Evolutionary conservation across 2,888 invertebrate species (phyloP), one percentile per base, ranked within the genome.

Genomic region (Tetropium fuscum): DNA sequence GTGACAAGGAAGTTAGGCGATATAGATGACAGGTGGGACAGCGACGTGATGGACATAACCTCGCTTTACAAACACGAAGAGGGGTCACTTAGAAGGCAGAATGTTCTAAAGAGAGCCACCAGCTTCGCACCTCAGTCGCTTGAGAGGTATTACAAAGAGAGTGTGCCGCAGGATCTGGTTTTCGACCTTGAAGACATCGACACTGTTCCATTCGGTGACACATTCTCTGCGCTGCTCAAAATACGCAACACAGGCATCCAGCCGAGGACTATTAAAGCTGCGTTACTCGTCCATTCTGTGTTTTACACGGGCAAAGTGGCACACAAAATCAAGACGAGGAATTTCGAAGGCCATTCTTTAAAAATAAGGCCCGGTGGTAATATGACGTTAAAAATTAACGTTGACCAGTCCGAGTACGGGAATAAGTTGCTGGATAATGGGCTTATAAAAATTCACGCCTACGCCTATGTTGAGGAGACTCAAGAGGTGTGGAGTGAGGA

Each of bases 251-350:
- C 83, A 53, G 86, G 87, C 5, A 73, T 78, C 2, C 78, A 87
- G 78, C 84, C 84, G 63, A 85, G 92, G 41, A 69, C 66, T 22
- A 86, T 93, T 38, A 87, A 88, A 62, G 88, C 90, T 0, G 85
- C 88, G 0, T 73, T 93, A 16, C 86, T 88, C 2, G 87, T 90
- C 0, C 87, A 85, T 34, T 91, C 91, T 67, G 88, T 92, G 27
- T 92, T 87, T 78, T 93, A 93, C 81, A 93, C 89, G 16, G 94
- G 93, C n/a, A n/a, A n/a, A n/a, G n/a, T n/a, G 3, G 87, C 91
- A 4, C 87, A 86, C 73, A 89, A 90, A 0, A 84, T 88, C 11
- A 76, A 87, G 16, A 85, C 93, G 11, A 91, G 91, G 78, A 88
- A 87, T 72, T 86, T 88, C 0, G 86, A 88, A 51, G 90, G 88